Evolutionary conservation across 37 sponge, comb jelly and placozoan genomes (phyloP), one percentile per base, ranked within the genome.

Genomic region (Aphrocallistes beatrix): DNA sequence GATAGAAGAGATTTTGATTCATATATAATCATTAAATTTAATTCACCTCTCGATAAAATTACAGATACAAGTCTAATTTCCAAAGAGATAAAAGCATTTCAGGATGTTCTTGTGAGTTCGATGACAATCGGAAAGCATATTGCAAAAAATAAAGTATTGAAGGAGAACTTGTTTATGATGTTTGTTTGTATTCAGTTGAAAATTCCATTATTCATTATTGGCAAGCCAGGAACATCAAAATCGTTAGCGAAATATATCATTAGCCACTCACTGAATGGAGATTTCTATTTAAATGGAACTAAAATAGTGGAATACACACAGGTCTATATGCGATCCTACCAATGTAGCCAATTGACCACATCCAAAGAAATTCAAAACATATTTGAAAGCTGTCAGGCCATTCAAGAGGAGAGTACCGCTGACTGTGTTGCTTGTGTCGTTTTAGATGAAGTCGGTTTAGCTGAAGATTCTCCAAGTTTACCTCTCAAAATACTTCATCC

Each of bases 151-250:
- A 37, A 85, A 28, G 86, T 82, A 28, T 86, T 89, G 1, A 32
- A 28, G 28, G 89, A 89, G 82, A 89, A 89, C 45, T 38, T 89
- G 19, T 89, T 89, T 39, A 89, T 89, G 89, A 89, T 89, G 89
- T 36, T 86, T 23, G 89, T 89, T 1, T 89, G 89, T 51, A 89
- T 89, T 38, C 86, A 89, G 28, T 38, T 87, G 51, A 87, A 86
- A 1, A 89, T 89, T 13, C 89, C 89, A 28, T 82, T 89, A 10
- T 89, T 89, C 37, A 51, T 89, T 6, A 86, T 89, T 21, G 89
- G 89, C 36, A 87, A 89, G 36, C 89, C 89, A 39, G 89, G 89
- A 0, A 89, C 86, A 83, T 86, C 86, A 10, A 89, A 89, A 39
- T 84, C 85, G 17, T 83, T 89, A 3, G 75, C 75, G 3, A 60